phyloP scores from a whole-genome alignment of 1,140 invertebrate species.

The Heliconius congener region DNA sequence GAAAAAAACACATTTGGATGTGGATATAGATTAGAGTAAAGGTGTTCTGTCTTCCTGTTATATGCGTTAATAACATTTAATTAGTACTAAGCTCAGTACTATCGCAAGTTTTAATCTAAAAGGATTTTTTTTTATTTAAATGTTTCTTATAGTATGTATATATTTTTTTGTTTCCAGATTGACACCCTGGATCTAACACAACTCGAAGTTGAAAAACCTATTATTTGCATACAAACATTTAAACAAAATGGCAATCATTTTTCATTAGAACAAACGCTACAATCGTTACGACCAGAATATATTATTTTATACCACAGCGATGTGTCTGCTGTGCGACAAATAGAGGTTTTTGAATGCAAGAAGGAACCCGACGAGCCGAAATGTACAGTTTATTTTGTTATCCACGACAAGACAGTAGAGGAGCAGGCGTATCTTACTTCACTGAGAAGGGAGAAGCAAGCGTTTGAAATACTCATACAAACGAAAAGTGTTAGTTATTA shows the following conservation, averaged over 20 bases:
- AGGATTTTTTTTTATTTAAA: too few relatives aligned
- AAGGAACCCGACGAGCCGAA: slow-evolving; percentile 82
- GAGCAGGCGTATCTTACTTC: slow-evolving; percentile 97
- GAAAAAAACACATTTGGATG: too few relatives aligned
- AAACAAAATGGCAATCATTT: slow-evolving; percentile 87
- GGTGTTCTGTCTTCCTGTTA: too few relatives aligned
- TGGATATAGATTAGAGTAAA: too few relatives aligned
- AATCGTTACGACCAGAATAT: slow-evolving; percentile 88
- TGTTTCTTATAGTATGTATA: too few relatives aligned
- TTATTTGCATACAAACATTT: slow-evolving; percentile 89
- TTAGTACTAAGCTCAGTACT: too few relatives aligned
- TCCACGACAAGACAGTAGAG: slow-evolving; percentile 95
- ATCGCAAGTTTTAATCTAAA: too few relatives aligned
- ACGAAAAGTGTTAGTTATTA: slow-evolving; percentile 90
- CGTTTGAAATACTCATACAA: slow-evolving; percentile 95
- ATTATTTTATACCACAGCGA: slow-evolving; percentile 96
- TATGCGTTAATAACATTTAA: too few relatives aligned
- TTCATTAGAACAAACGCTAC: slow-evolving; percentile 85
- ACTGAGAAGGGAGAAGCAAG: slow-evolving; percentile 94
- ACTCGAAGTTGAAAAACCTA: slow-evolving; percentile 81
- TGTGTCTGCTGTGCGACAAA: slow-evolving; percentile 91
- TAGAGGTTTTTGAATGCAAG: slow-evolving; percentile 92
- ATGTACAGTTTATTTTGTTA: slow-evolving; percentile 92
- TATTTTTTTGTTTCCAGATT: slow-evolving; percentile 70
- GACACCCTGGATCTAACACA: slow-evolving; percentile 85